Conservation (phyloP, 2,113 vertebrate genomes). For the Regulus satrapa region DNA sequence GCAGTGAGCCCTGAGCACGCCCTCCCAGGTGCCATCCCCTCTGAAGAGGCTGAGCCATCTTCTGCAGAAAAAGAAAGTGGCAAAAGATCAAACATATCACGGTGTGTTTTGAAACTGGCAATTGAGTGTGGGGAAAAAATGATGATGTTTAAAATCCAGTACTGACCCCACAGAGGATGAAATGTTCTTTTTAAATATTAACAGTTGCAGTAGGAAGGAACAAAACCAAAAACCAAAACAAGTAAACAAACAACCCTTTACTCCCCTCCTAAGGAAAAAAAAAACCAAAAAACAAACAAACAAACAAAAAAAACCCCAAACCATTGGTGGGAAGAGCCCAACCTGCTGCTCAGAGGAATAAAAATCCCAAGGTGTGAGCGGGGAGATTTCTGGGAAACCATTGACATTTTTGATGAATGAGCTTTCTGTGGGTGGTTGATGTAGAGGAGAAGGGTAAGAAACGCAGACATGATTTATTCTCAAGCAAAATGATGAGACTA, state of each 20-base stretch:
- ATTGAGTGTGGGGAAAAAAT: not conserved
- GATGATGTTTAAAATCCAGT: not conserved
- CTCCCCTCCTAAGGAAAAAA: not conserved
- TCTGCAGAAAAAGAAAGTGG: not conserved
- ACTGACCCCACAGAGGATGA: not conserved
- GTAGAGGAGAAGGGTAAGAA: not conserved
- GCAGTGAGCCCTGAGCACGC: not conserved
- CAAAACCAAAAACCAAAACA: not conserved
- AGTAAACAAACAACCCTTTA: not conserved
- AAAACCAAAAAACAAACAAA: too few relatives aligned
- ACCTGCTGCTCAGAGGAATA: not conserved
- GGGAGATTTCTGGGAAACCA: not conserved
- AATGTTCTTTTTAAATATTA: not conserved
- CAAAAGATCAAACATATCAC: not conserved
- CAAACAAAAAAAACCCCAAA: too few relatives aligned
- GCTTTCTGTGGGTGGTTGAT: not conserved
- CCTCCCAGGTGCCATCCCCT: not conserved
- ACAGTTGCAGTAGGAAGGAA: not conserved
- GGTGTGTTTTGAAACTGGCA: fast-evolving
- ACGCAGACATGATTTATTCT: not conserved
- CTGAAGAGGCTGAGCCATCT: not conserved
- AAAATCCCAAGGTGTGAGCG: not conserved
- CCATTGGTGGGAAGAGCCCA: not conserved
- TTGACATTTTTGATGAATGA: conserved; percentile 20
- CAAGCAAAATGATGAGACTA: not conserved